These are phyloP conservation scores for Malacoctenus gilli DNA, from an alignment of 2,797 vertebrate genomes.

Conservation along the genomic window DNA sequence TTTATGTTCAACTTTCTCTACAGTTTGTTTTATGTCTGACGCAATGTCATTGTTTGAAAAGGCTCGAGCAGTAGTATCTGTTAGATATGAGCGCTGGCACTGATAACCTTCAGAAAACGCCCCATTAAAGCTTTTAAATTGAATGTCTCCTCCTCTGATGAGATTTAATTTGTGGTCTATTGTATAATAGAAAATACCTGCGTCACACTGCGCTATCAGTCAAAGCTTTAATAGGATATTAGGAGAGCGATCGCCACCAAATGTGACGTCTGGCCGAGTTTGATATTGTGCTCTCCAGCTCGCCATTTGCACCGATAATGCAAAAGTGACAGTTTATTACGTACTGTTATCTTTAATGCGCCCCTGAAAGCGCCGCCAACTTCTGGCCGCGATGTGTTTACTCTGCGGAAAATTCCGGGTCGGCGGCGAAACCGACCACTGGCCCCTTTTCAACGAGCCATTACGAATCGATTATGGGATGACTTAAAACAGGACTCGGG, in stretches of 20 bases:
- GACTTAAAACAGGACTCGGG: constrained; percentile 51
- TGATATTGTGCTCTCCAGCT: neutral
- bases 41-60: constrained; percentile 9
- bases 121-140: constrained; percentile 10
- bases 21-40: neutral
- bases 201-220: constrained; percentile 6
- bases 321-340: constrained; percentile 49
- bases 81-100: neutral
- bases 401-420: constrained; percentile 63
- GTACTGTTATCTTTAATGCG: constrained; percentile 41
- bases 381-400: constrained; percentile 43
- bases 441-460: constrained; percentile 63
- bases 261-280: constrained; percentile 8
- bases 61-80: neutral
- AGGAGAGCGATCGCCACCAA: neutral
- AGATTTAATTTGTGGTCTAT: constrained; percentile 2
- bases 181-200: constrained; percentile 1
- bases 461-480: constrained; percentile 65
- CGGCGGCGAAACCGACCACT: constrained; percentile 56
- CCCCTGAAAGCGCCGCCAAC: constrained; percentile 54
- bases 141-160: neutral
- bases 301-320: constrained; percentile 47
- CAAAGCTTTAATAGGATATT: constrained; percentile 10
- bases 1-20: neutral
- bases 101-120: constrained; percentile 12